phyloP scores from a whole-genome alignment of 2,797 vertebrate species.

The Gymnoscopelus microlampas region DNA sequence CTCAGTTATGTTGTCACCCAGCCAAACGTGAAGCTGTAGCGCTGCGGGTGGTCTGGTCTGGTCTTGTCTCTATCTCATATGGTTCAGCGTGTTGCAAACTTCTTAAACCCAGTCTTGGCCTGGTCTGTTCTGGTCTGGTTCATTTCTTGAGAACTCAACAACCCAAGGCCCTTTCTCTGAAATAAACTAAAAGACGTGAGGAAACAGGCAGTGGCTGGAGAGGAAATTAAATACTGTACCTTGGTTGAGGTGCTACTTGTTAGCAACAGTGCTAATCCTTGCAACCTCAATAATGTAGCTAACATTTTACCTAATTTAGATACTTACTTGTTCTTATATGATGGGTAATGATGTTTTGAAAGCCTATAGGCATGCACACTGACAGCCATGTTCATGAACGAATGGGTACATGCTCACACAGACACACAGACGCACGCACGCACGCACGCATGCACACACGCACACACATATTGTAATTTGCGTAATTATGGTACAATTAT shows the following conservation, averaged over 20 bases:
- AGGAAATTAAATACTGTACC: conserved; percentile 15
- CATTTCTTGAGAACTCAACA: background rate
- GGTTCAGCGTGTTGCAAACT: background rate
- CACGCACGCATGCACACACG: conserved; percentile 6
- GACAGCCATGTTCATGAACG: background rate
- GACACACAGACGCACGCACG: background rate
- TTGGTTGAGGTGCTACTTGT: background rate
- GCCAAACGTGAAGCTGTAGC: background rate
- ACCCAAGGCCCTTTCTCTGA: background rate
- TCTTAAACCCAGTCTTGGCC: background rate
- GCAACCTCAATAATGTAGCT: conserved; percentile 2
- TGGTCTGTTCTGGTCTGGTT: conserved; percentile 8
- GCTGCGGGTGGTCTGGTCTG: conserved; percentile 38
- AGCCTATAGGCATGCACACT: background rate
- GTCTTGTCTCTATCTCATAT: conserved; percentile 9
- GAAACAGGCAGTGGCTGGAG: background rate
- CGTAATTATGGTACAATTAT: conserved; percentile 9
- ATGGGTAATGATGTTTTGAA: background rate
- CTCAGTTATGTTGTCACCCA: background rate
- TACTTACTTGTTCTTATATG: background rate
- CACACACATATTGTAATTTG: conserved; percentile 2
- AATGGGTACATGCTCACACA: background rate
- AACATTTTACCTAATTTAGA: background rate
- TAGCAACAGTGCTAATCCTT: background rate
- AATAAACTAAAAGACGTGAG: background rate